These are phyloP conservation scores for Ochotona princeps DNA, from an alignment of 2,113 vertebrate genomes.

Conservation along the genomic window DNA sequence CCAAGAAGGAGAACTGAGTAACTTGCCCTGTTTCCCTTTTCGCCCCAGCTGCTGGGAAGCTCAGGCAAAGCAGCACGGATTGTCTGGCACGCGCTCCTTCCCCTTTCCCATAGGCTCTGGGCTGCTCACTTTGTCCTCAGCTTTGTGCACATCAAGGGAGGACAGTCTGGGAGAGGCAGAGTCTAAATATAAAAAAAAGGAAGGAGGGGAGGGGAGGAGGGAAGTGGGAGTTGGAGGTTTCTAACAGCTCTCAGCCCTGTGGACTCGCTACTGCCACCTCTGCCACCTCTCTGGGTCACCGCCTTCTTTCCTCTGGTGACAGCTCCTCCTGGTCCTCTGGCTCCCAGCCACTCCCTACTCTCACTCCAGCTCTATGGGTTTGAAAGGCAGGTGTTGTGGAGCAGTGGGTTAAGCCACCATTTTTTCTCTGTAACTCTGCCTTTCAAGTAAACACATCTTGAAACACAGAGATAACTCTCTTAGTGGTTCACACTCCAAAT, in stretches of 20 bases:
- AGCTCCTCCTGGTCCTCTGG: background rate
- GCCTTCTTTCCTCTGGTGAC: background rate
- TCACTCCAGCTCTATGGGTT: background rate
- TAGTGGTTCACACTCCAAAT: background rate
- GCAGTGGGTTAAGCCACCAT: too few relatives aligned
- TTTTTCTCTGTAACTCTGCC: too few relatives aligned
- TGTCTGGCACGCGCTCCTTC: background rate
- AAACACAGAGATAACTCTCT: too few relatives aligned
- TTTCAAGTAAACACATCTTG: too few relatives aligned
- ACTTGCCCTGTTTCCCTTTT: constrained; percentile 50
- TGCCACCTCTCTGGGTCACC: background rate
- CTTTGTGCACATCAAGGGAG: background rate
- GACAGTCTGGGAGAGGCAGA: background rate
- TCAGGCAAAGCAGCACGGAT: background rate
- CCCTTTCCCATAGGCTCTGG: background rate
- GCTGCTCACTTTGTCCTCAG: background rate
- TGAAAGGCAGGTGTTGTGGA: too few relatives aligned
- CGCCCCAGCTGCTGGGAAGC: constrained; percentile 48
- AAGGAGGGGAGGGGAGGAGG: background rate
- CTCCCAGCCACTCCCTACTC: background rate
- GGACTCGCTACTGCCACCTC: too few relatives aligned
- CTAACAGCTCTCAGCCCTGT: too few relatives aligned
- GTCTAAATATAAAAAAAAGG: background rate
- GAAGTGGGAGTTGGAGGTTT: background rate
- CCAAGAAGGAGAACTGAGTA: constrained; percentile 16